phyloP scores from a whole-genome alignment of 2,888 invertebrate species.

The Endotricha flammealis region DNA sequence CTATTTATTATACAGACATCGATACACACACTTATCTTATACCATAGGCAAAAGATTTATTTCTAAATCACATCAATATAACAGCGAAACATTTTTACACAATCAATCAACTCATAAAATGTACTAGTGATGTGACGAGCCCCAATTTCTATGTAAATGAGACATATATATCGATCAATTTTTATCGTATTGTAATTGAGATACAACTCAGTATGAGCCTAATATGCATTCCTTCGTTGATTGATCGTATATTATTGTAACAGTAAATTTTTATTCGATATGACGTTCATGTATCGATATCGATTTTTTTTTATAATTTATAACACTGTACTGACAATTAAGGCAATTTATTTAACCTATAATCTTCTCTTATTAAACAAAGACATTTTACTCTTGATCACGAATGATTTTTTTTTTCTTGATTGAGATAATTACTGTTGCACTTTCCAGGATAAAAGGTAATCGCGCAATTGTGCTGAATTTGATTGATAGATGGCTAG shows the following conservation, averaged over 20 bases:
- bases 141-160: slow-evolving; percentile 53
- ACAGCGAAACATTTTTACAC: slow-evolving; percentile 8
- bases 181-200: slow-evolving; percentile 51
- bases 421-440: too few relatives aligned
- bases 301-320: slow-evolving; percentile 19
- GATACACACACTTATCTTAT: too few relatives aligned
- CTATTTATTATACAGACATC: too few relatives aligned
- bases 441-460: too few relatives aligned
- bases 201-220: slow-evolving; percentile 30
- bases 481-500: too few relatives aligned
- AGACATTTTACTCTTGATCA: too few relatives aligned
- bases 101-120: slow-evolving; percentile 11
- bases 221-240: slow-evolving; percentile 53
- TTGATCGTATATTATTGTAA: slow-evolving; percentile 51
- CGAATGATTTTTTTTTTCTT: too few relatives aligned
- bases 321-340: slow-evolving; percentile 4
- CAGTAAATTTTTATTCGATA: slow-evolving; percentile 39
- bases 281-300: slow-evolving; percentile 25
- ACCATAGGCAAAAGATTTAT: too few relatives aligned
- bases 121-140: slow-evolving; percentile 16
- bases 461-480: too few relatives aligned
- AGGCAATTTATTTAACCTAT: too few relatives aligned
- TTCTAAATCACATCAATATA: not conserved
- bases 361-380: too few relatives aligned
- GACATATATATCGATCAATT: slow-evolving; percentile 43